Evolutionary conservation across 2,888 invertebrate species (phyloP).

Genomic region (Pterostichus niger): DNA sequence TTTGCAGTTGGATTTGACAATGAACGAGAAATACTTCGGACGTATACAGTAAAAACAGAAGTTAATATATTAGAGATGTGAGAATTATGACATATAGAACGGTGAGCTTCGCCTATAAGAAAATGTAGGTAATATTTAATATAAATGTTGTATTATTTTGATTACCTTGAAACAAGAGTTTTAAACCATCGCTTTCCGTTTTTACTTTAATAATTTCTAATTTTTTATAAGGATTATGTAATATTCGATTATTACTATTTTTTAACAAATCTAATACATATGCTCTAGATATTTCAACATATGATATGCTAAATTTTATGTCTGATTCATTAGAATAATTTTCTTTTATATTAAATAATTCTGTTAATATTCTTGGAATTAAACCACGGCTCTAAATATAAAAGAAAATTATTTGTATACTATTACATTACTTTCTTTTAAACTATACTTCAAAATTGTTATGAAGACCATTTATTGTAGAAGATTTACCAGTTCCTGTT

Average conservation of each 20-base stretch:
- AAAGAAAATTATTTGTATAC: constrained; percentile 6
- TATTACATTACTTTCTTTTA: constrained; percentile 26
- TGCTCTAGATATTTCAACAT: constrained; percentile 74
- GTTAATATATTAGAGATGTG: constrained; percentile 74
- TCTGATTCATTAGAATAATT: constrained; percentile 71
- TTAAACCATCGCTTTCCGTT: constrained; percentile 73
- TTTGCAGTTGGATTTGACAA: constrained; percentile 70
- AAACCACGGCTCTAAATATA: constrained; percentile 76
- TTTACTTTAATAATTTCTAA: constrained; percentile 71
- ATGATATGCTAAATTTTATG: constrained; percentile 75
- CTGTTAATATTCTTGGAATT: constrained; percentile 74
- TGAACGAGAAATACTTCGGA: constrained; percentile 71
- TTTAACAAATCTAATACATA: constrained; percentile 74
- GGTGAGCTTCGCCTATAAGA: constrained; percentile 74
- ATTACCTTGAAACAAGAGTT: constrained; percentile 73
- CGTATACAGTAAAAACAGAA: constrained; percentile 75
- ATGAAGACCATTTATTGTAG: constrained; percentile 74
- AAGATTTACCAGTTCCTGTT: constrained; percentile 76
- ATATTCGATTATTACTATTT: constrained; percentile 69
- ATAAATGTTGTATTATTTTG: neutral
- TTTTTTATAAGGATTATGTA: constrained; percentile 70
- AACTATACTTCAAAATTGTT: constrained; percentile 70
- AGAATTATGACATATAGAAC: constrained; percentile 71
- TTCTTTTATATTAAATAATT: constrained; percentile 73
- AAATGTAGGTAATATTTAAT: neutral